phyloP scores from a whole-genome alignment of 2,888 invertebrate species.

The Euphydryas editha region DNA sequence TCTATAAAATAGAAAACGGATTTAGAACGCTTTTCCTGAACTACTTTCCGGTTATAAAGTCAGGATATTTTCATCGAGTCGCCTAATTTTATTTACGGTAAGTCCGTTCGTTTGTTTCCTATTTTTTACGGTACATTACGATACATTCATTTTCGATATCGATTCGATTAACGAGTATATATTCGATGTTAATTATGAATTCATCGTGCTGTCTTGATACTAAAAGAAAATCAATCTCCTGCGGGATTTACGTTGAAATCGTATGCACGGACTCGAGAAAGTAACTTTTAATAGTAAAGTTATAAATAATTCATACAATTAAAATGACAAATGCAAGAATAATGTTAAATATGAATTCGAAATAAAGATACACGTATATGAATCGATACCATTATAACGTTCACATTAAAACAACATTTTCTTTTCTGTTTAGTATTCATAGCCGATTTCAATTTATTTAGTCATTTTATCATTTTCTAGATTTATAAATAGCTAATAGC shows the following conservation, averaged over 20 bases:
- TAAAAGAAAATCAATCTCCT: slow-evolving; percentile 10
- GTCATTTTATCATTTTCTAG: neutral
- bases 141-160: no score
- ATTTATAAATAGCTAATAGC: neutral
- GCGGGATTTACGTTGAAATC: neutral
- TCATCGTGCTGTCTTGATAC: neutral
- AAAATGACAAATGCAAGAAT: slow-evolving; percentile 9
- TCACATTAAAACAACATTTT: neutral
- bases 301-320: slow-evolving; percentile 15
- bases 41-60: neutral
- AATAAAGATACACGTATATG: neutral
- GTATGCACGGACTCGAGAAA: slow-evolving; percentile 9
- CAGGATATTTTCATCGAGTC: no score
- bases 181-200: neutral
- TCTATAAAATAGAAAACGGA: slow-evolving; percentile 13
- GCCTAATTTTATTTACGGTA: no score
- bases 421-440: neutral
- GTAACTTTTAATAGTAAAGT: slow-evolving; percentile 7
- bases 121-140: no score
- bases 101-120: no score
- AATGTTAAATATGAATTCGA: slow-evolving; percentile 4
- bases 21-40: slow-evolving; percentile 1
- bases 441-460: neutral
- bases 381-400: neutral
- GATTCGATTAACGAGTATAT: neutral